Evolutionary conservation across 2,888 invertebrate genomes (phyloP), one percentile per base, ranked within the genome.

Genomic region (Chloroclystis v-ata): DNA sequence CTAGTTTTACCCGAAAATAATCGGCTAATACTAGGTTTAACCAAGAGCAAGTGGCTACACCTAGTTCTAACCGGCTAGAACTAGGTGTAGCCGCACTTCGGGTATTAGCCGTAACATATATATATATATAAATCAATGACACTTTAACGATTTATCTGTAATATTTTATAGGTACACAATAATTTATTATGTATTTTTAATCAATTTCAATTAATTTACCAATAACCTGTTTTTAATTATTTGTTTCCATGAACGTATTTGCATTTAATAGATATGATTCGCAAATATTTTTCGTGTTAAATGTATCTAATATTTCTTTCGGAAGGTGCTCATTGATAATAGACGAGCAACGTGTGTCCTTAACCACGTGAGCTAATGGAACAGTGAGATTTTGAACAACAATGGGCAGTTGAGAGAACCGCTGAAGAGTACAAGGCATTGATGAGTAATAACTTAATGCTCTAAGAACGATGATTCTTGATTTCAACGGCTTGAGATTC

Each of bases 251-350:
- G 42, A 65, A 69, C 1, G 54, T 47, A n/a, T 69, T 61, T 1
- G 59, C 52, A 24, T 67, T 67, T 2, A 63, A 28, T 0, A 72
- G 41, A 38, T 74, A 79, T 0, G 72, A 63, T n/a, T 75, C 70
- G 37, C 79, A 79, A 1, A 70, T 55, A 33, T 76, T 76, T 32
- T 50, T 68, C 2, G 59, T 60, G 4, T 73, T 55, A 35, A 70
- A 81, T 0, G 30, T 54, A 9, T 69, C 51, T 4, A 72, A 7
- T 1, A 75, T 42, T 0, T 68, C 61, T 0, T 51, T 48, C 2
- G 67, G 64, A 0, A 80, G 60, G 29, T 75, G 57, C 1, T 57
- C 53, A 50, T 82, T 80, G 6, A 80, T 59, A 12, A 75, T 61
- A 5, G 68, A 59, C 0, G 74, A 49, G 35, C 68, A 72, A 6